Percentiles rank a stretch among this genome's conserved stretches.
Evolutionary conservation across 2,797 vertebrate species (phyloP).

Genomic region (Sitta carolinensis): DNA sequence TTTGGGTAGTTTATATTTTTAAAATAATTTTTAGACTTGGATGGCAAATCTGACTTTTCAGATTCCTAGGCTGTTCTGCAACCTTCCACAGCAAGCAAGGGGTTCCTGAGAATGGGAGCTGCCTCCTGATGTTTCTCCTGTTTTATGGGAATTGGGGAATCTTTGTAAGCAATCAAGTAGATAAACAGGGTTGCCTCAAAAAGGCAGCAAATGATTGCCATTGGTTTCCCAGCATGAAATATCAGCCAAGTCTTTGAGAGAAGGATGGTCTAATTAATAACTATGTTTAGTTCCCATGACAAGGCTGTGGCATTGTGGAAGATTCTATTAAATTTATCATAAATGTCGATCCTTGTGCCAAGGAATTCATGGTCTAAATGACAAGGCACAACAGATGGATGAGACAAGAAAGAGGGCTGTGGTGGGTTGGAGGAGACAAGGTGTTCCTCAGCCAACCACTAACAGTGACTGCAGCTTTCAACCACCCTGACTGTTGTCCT

Average conservation of each 20-base stretch:
- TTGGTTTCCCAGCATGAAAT: background rate
- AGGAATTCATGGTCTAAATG: slow-evolving; percentile 25
- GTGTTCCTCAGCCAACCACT: background rate
- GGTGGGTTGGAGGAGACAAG: slow-evolving; percentile 13
- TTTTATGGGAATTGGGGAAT: background rate
- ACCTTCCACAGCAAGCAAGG: background rate
- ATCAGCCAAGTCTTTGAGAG: background rate
- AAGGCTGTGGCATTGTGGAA: background rate
- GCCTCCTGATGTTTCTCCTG: background rate
- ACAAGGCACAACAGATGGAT: slow-evolving; percentile 30
- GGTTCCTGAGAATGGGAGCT: background rate
- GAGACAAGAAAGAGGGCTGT: slow-evolving; percentile 11
- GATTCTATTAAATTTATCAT: slow-evolving; percentile 1
- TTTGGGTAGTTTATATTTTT: background rate
- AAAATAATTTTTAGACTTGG: background rate
- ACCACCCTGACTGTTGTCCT: background rate
- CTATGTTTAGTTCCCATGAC: background rate
- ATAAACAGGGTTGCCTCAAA: background rate
- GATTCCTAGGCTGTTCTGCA: background rate
- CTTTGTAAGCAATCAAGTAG: background rate
- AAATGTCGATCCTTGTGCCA: background rate
- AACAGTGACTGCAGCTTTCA: background rate
- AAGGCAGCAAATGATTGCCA: background rate
- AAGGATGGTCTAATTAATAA: background rate
- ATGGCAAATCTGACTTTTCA: background rate